Conservation (phyloP, 1,140 invertebrate species). For the Caligus rogercresseyi region DNA sequence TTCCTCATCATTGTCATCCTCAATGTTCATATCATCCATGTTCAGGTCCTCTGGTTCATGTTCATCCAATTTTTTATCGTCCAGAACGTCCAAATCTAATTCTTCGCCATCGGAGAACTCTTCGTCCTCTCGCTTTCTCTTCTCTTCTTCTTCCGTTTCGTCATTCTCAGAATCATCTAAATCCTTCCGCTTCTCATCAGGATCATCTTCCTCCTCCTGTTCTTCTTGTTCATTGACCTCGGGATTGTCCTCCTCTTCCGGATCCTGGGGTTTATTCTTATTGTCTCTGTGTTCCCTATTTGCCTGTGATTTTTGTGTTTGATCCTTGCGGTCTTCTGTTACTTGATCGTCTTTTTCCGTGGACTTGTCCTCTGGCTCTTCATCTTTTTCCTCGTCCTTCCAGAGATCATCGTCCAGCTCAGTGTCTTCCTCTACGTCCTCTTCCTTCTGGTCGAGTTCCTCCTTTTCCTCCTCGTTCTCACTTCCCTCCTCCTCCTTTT, state of each 20-base stretch:
- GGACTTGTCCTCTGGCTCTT: constrained; percentile 23
- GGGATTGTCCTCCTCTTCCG: background rate
- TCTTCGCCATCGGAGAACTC: constrained; percentile 13
- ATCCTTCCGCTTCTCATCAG: constrained; percentile 21
- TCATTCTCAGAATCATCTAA: constrained; percentile 19
- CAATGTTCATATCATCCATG: constrained; percentile 4
- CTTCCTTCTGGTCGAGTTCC: constrained; percentile 23
- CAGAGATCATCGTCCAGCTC: constrained; percentile 26
- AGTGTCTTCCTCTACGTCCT: constrained; percentile 18
- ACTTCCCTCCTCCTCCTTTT: constrained; percentile 31
- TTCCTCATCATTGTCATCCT: constrained; percentile 9
- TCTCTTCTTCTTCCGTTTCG: constrained; percentile 19
- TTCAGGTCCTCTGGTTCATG: constrained; percentile 8
- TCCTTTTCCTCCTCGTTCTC: constrained; percentile 29
- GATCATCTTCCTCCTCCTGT: constrained; percentile 22
- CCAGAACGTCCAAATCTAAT: constrained; percentile 5
- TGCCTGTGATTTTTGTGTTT: constrained; percentile 20
- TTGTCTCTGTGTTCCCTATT: constrained; percentile 26
- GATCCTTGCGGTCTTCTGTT: constrained; percentile 13
- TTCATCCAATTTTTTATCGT: constrained; percentile 18
- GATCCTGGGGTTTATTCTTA: background rate
- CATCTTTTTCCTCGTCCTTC: constrained; percentile 22
- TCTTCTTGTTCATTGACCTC: background rate
- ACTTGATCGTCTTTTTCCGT: constrained; percentile 23
- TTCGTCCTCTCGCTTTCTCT: background rate